These are phyloP conservation scores for Iguana delicatissima DNA, from an alignment of 2,797 vertebrate species.

Conservation along the genomic window DNA sequence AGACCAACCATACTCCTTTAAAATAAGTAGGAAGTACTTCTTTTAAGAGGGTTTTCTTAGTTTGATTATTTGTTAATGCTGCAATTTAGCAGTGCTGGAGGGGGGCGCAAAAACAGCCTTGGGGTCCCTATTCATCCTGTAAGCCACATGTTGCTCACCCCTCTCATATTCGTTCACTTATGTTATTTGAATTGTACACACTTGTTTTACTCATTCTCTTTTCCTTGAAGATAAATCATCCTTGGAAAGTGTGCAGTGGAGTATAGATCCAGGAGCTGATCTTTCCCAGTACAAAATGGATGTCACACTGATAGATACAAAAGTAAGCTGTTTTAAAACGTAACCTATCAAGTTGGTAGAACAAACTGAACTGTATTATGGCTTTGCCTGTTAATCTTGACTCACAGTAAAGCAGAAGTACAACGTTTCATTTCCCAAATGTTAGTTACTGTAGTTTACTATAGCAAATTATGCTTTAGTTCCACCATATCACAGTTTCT, in stretches of 20 bases:
- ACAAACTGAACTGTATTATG: background rate
- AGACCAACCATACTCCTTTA: too few relatives aligned
- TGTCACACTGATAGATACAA: slow-evolving; percentile 78
- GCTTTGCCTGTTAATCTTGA: background rate
- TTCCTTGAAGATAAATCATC: slow-evolving; percentile 69
- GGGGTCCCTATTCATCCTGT: background rate
- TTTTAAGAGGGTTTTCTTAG: background rate
- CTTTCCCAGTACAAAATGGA: slow-evolving; percentile 87
- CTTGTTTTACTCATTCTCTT: background rate
- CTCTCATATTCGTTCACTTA: too few relatives aligned
- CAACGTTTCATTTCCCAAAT: background rate
- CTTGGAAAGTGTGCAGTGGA: slow-evolving; percentile 89
- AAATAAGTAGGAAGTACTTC: too few relatives aligned
- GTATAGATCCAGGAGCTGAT: slow-evolving; percentile 89
- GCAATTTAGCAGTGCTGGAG: background rate
- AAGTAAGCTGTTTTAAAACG: slow-evolving; percentile 74
- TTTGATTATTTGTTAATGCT: background rate
- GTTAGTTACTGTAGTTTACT: too few relatives aligned
- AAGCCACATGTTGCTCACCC: too few relatives aligned
- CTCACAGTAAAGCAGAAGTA: background rate
- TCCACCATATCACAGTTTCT: background rate
- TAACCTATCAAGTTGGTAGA: background rate
- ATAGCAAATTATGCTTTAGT: background rate
- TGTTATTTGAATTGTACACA: too few relatives aligned
- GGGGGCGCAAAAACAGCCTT: background rate